phyloP scores from a whole-genome alignment of 2,113 vertebrate genomes.

The Apteryx owenii region DNA sequence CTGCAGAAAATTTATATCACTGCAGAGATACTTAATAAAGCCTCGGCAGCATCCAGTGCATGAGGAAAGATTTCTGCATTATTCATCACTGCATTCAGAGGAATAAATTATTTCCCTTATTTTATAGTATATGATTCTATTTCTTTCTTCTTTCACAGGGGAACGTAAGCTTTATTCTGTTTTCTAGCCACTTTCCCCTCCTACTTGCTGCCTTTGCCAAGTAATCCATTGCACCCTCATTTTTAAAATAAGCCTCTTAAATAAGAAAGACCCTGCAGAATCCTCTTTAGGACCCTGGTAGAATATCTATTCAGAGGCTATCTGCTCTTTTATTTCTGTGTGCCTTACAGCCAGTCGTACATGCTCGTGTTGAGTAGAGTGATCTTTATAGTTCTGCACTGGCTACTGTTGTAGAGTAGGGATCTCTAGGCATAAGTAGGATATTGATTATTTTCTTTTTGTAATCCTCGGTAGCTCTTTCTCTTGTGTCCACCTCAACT shows the following conservation, averaged over 20 bases:
- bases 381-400: rapidly evolving
- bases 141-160: background rate
- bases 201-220: background rate
- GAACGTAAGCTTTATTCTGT: background rate
- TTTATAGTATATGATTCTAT: background rate
- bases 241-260: background rate
- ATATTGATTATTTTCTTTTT: background rate
- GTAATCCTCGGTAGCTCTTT: rapidly evolving
- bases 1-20: background rate
- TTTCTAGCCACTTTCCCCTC: background rate
- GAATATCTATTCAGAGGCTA: rapidly evolving
- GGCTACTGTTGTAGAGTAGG: rapidly evolving
- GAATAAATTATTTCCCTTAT: background rate
- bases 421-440: background rate
- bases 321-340: background rate
- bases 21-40: background rate
- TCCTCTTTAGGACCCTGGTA: rapidly evolving
- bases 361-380: background rate
- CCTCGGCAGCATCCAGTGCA: background rate
- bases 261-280: background rate
- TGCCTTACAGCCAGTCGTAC: too few relatives aligned
- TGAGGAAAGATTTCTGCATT: background rate
- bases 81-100: background rate
- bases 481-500: background rate
- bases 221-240: background rate